Conservation (phyloP, 2,888 invertebrate species). For the Pachliopta kotzebuea region DNA sequence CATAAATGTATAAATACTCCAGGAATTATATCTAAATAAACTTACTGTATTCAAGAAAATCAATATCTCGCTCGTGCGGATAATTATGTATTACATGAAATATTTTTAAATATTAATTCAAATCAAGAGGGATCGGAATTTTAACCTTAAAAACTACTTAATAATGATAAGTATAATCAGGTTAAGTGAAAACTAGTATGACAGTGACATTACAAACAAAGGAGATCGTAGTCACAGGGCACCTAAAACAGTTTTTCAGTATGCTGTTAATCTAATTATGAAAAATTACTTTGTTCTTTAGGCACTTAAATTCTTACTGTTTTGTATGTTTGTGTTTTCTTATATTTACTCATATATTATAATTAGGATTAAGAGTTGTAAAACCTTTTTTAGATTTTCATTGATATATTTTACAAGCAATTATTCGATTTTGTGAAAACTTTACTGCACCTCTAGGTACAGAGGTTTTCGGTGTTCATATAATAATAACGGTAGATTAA, state of each 20-base stretch:
- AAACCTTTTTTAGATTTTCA: no score
- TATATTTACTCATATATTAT: no score
- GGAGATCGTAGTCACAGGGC: not conserved
- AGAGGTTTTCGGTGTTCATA: not conserved
- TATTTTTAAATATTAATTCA: not conserved
- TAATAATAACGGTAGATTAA: not conserved
- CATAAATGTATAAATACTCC: not conserved
- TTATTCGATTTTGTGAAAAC: no score
- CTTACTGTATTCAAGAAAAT: not conserved
- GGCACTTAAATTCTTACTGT: no score
- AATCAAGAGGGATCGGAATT: not conserved
- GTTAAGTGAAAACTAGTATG: not conserved
- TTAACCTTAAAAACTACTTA: conserved; percentile 14
- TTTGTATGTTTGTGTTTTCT: no score
- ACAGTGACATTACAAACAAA: conserved; percentile 1
- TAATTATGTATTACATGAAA: not conserved
- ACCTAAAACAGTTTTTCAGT: not conserved
- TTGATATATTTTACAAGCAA: no score
- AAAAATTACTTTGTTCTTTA: no score
- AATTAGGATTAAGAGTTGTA: no score
- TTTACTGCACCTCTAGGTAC: no score
- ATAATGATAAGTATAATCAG: not conserved
- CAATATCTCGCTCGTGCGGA: not conserved
- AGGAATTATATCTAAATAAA: not conserved
- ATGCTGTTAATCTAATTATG: not conserved